Conservation (phyloP, 2,797 vertebrate genomes). For the Paramormyrops hopkinsi region DNA sequence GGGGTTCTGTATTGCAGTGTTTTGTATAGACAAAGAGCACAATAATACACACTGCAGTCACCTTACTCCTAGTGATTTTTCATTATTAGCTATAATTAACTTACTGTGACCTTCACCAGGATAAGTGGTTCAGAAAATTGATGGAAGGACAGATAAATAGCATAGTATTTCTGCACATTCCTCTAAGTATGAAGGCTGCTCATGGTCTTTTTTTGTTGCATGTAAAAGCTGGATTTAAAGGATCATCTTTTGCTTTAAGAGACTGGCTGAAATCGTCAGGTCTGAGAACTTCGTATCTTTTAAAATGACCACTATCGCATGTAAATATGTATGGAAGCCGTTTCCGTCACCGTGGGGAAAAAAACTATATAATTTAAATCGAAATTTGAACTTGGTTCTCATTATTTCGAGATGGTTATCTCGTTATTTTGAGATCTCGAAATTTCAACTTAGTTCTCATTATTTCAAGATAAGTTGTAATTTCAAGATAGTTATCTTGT, state of each 20-base stretch:
- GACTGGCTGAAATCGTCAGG: neutral
- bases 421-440: no score
- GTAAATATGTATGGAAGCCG: no score
- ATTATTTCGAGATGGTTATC: no score
- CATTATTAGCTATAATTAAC: slow-evolving; percentile 4
- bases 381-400: no score
- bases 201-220: neutral
- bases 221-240: neutral
- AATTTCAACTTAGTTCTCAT: no score
- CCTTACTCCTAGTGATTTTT: neutral
- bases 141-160: neutral
- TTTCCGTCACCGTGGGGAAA: no score
- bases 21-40: neutral
- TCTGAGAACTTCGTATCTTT: neutral
- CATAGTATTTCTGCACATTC: neutral
- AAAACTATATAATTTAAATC: no score
- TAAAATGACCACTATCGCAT: neutral
- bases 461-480: no score
- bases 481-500: no score
- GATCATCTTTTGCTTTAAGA: neutral
- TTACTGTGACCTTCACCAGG: slow-evolving; percentile 11
- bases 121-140: neutral
- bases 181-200: neutral
- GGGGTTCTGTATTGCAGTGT: neutral
- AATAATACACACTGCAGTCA: neutral